Evolutionary conservation across 2,113 vertebrate genomes (phyloP), one percentile per base, ranked within the genome.

Genomic region (Thryonomys swinderianus): DNA sequence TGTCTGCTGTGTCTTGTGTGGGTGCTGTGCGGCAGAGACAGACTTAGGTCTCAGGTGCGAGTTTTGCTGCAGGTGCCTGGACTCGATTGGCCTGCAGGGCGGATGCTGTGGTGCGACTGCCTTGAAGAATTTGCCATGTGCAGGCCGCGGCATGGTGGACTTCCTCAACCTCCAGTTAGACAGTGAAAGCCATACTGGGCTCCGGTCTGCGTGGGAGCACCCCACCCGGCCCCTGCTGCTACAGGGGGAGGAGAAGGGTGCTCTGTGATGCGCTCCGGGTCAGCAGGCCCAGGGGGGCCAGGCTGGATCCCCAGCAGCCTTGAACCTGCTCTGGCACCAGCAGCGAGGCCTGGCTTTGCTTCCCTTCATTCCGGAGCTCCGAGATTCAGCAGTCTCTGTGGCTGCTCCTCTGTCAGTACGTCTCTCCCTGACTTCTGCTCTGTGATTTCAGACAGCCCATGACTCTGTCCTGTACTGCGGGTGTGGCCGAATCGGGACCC

Each of bases 211-310:
- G 48, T 10, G 6, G 10, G 48, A 10, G 2, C 78, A n/a, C 71
- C 85, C 62, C 23, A n/a, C 59, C 30, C 20, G 7, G 32, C 21
- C 32, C 69, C 34, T 57, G 78, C 27, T 81, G 53, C 40, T 62
- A 7, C 2, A n/a, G 86, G 66, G 85, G 90, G 57, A 45, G 89
- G 51, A 45, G 20, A 69, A 85, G 37, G 32, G 62, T 17, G 23
- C 3, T 7, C 3, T 18, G 14, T 40, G 20, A 48, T 37, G 5
- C 27, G 59, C 51, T 53, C 16, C 17, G 27, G 45, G 51, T 27
- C n/a, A 57, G 2, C 32, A 59, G 23, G 66, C 7, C 11, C 7
- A 5, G 0, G 1, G n/a, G 37, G n/a, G 66, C 8, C n/a, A 79
- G 48, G 40, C 34, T 85, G 27, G 13, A 45, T 89, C 67, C 14